Base-by-base conservation (phyloP, 2,113 vertebrate species). In the Garra rufa region DNA sequence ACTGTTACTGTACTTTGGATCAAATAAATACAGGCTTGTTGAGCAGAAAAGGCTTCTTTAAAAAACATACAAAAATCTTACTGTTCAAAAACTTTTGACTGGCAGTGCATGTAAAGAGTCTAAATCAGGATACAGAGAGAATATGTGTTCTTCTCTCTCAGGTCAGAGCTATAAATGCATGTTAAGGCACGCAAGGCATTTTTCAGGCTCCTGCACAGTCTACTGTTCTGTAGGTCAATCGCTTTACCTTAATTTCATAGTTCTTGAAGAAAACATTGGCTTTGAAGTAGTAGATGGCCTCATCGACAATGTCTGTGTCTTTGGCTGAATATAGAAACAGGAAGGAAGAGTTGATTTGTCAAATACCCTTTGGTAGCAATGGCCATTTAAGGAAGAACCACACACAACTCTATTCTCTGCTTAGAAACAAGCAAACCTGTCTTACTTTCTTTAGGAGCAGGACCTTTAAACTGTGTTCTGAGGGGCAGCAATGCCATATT, bases 181-280 rank as follows among this genome's bases (percentile, higher is more conserved):
- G 94, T 78, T 83, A 6, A 69, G 90, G 65, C 93, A 91, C 75
- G 93, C 81, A 67, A 26, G 50, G 81, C 57, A 78, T 61, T 52
- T 83, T 28, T 6, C 1, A 63, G 26, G 17, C 17, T 24, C 13
- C 15, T 5, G 1, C 1, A n/a, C 26, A 19, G 21, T 55, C 61
- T 79, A 52, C n/a, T 17, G 77, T 21, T n/a, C n/a, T n/a, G n/a
- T n/a, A n/a, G 2, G 6, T 14, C 34, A 17, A 8, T 11, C 3
- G 9, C 10, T 89, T 94, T 93, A 98, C 98, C 97, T 99, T 99
- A 87, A 99, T 99, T 94, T 99, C 98, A 81, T 99, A 99, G 88
- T 99, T 99, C 94, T 99, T 99, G 92, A 99, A 99, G 95, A 99
- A 99, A 82, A 99, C 98, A 50, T 99, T 99, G 81, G 98, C 98